Percentiles rank a stretch among this genome's conserved stretches.
phyloP scores from a whole-genome alignment of 2,797 vertebrate genomes.

The Onychomys torridus region DNA sequence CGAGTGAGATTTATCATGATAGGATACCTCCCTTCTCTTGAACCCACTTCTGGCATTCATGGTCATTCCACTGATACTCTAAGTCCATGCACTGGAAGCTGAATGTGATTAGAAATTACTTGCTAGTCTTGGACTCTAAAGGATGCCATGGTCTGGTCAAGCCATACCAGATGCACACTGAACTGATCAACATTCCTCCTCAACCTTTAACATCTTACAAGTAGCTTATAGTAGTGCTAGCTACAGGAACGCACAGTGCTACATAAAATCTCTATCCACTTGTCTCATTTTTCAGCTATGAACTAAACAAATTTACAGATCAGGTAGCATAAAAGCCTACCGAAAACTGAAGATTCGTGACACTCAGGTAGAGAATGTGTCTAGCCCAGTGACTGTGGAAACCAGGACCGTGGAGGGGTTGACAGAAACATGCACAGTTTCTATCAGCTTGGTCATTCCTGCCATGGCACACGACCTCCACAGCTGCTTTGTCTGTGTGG shows the following conservation, averaged over 20 bases:
- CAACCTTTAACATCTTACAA: no score
- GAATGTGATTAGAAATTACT: background rate
- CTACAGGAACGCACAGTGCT: background rate
- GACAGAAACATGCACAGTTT: background rate
- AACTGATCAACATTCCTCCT: background rate
- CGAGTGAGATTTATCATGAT: background rate
- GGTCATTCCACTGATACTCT: background rate
- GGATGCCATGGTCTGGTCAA: background rate
- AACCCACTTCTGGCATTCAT: background rate
- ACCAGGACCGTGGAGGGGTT: background rate
- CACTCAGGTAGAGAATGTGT: background rate
- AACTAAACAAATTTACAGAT: background rate
- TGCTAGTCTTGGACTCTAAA: background rate
- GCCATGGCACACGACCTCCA: background rate
- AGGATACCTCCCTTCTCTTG: background rate
- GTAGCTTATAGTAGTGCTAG: no score
- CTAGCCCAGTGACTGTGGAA: background rate
- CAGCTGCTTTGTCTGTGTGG: background rate
- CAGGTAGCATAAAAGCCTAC: background rate
- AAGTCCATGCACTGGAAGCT: background rate
- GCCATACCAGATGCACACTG: background rate
- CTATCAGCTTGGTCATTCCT: background rate
- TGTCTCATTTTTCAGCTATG: background rate
- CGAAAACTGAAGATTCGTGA: background rate
- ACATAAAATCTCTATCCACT: background rate